Evolutionary conservation across 1,140 invertebrate species (phyloP), one percentile per base, ranked within the genome.

Genomic region (Hyles vespertilio): DNA sequence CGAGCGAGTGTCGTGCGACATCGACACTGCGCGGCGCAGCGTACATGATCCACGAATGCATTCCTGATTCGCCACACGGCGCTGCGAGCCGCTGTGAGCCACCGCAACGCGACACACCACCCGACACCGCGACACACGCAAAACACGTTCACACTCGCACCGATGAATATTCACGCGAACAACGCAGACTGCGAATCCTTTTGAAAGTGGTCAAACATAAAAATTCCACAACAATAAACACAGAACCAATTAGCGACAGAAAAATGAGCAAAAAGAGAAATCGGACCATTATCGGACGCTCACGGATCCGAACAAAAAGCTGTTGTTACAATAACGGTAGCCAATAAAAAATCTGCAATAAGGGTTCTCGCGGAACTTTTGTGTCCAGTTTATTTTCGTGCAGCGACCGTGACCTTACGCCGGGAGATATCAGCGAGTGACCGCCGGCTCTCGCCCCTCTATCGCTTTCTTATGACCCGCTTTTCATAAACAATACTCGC

Each of bases 401-500:
- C 76, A 76, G 77, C 75, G 82, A 63, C 81, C 84, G 75, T 87
- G 84, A 87, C 84, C 84, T 81, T 77, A 64, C 77, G 69, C 71
- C 69, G 77, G 70, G 80, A 79, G 80, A 81, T 79, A 80, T 78
- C 72, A 67, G 66, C 65, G 67, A 79, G 68, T 81, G 79, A 79
- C 78, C 81, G 70, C 67, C 63, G 65, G 65, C 60, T 52, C 62
- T 65, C 71, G 65, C 67, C 70, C 69, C 75, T 73, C 76, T 72
- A 74, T 80, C 74, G 79, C 82, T 87, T 87, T 87, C 84, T 84
- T 87, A 72, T 87, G 84, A 86, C 84, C 84, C 81, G 74, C 81
- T 87, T 87, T 85, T 87, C 79, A 76, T 78, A 84, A 87, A 87
- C 84, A 87, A 86, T 85, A 86, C 82, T 81, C 79, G 74, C 77